Conservation (phyloP, 2,113 vertebrate species). For the Empidonax traillii region DNA sequence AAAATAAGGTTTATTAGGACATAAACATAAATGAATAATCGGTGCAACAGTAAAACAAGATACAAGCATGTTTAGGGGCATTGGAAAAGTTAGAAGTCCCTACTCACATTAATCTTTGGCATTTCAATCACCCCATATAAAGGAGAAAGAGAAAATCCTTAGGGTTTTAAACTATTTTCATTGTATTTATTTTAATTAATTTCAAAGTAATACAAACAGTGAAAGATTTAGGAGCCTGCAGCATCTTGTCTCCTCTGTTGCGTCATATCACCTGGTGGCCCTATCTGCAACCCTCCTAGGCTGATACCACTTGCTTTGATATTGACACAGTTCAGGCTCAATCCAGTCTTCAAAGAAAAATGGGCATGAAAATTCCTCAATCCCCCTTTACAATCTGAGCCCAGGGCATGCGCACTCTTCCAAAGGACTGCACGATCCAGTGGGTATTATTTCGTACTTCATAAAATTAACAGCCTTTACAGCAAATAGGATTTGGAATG, state of each 20-base stretch:
- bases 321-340: slow-evolving; percentile 6
- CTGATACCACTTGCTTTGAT: slow-evolving; percentile 44
- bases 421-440: not conserved
- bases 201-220: slow-evolving; percentile 19
- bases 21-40: not conserved
- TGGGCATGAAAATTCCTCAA: not conserved
- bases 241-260: not conserved
- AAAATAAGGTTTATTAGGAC: not conserved
- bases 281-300: not conserved
- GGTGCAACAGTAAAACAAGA: not conserved
- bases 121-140: not conserved
- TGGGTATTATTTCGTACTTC: not conserved
- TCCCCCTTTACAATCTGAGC: not conserved
- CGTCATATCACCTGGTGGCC: not conserved
- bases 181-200: slow-evolving; percentile 5
- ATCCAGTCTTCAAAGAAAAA: slow-evolving; percentile 40
- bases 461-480: slow-evolving; percentile 17
- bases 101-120: not conserved
- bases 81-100: not conserved
- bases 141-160: not conserved
- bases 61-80: not conserved
- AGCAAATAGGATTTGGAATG: slow-evolving; percentile 21
- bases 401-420: not conserved
- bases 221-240: not conserved
- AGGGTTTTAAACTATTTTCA: not conserved